Base-by-base conservation (phyloP, 1,140 invertebrate species). In the Melitaea cinxia region DNA sequence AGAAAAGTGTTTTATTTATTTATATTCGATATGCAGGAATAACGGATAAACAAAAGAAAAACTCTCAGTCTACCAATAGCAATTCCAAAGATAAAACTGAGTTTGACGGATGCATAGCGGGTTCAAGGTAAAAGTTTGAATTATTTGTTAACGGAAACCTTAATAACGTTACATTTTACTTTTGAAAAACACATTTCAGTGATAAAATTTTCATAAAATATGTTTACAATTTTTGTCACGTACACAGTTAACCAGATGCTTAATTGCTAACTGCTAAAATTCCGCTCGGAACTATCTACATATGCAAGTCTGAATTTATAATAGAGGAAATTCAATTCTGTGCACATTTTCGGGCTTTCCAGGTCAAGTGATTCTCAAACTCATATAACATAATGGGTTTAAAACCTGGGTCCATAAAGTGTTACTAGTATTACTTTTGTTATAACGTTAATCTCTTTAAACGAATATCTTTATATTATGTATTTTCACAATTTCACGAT, bases 301-400 rank as follows among this genome's bases (percentile, higher is more conserved):
- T 60, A 56, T 55, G 52, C 28, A 50, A 50, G 26, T 64, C 30
- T 64, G 49, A 59, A 59, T 55, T 61, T 52, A 49, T 54, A 68
- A 54, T 61, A 35, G 35, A 24, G 45, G 56, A 72, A 72, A 72
- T 59, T 64, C 58, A 72, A 68, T 68, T 68, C 60, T 45, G 47
- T 21, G 53, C 21, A 60, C 58, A 72, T 62, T 70, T 72, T 72
- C 42, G 59, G n/a, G 62, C 39, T 56, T 39, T 28, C 35, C 45
- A 50, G 66, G 65, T 71, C 65, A 64, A 64, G 60, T 58, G 50
- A 55, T 50, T 63, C 54, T 45, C 28, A 50, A 42, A 55, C 39
- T 49, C 19, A 49, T 26, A 35, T 35, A 58, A 50, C 54, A 63
- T 65, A 68, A 72, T 65, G 47, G 57, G 60, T 65, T 72, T 45